These are phyloP conservation scores for Disparrhopalites patrizii DNA, from an alignment of 2,888 invertebrate species.

Conservation along the genomic window DNA sequence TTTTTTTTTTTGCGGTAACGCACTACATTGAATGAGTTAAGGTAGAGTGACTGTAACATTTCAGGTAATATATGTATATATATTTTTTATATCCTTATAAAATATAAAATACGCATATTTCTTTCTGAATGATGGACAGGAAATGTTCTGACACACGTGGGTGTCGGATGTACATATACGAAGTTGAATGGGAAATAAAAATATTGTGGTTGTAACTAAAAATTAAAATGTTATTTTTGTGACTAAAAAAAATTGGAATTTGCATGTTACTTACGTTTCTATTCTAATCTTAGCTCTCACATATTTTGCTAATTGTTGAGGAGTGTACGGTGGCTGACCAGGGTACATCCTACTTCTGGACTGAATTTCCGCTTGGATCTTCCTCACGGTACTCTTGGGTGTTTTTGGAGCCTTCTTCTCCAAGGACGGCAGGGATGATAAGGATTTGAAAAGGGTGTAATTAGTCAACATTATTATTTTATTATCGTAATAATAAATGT, in stretches of 20 bases:
- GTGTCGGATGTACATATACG: too few relatives aligned
- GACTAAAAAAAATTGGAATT: too few relatives aligned
- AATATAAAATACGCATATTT: too few relatives aligned
- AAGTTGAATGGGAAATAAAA: too few relatives aligned
- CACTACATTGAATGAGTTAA: too few relatives aligned
- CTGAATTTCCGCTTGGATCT: constrained; percentile 38
- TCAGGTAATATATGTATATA: too few relatives aligned
- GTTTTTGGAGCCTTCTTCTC: constrained; percentile 17
- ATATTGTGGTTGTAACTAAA: too few relatives aligned
- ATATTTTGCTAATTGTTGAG: constrained; percentile 38
- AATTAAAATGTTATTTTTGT: background rate
- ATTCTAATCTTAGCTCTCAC: constrained; percentile 35
- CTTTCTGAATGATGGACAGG: too few relatives aligned
- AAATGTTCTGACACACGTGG: too few relatives aligned
- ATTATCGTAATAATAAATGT: background rate
- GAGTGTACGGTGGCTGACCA: constrained; percentile 39
- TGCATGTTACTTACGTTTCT: constrained; percentile 29
- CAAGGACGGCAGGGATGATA: background rate
- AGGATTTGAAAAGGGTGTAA: background rate
- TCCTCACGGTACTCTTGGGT: constrained; percentile 27
- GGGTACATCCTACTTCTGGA: constrained; percentile 22
- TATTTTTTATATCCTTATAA: too few relatives aligned
- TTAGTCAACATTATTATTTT: background rate
- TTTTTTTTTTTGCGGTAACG: too few relatives aligned
- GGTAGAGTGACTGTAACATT: too few relatives aligned